Percentiles rank a stretch among this genome's conserved stretches.
These are phyloP conservation scores for Chaetura pelagica DNA, from an alignment of 2,113 vertebrate species.

Conservation along the genomic window DNA sequence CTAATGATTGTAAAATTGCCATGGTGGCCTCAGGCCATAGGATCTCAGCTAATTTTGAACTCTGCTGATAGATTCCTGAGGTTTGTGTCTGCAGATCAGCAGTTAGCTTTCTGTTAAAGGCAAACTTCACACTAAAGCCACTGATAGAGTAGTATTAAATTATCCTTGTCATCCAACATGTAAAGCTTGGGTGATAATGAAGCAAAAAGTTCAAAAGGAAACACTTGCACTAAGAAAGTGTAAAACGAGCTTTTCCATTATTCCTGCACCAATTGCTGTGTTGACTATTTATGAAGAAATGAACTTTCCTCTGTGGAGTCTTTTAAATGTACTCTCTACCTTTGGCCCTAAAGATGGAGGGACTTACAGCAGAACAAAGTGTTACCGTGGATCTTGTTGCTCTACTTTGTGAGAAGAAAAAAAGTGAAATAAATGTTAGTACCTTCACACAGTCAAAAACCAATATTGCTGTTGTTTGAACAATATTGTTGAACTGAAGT, in stretches of 20 bases:
- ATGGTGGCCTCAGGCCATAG: constrained; percentile 28
- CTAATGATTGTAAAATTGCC: constrained; percentile 55
- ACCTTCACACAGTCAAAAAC: neutral
- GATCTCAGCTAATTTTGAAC: constrained; percentile 58
- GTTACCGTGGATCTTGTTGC: neutral
- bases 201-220: constrained; percentile 16
- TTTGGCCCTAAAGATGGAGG: neutral
- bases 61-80: constrained; percentile 47
- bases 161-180: constrained; percentile 9
- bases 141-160: constrained; percentile 24
- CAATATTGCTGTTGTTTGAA: neutral
- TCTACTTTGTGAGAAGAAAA: neutral
- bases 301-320: neutral
- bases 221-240: neutral
- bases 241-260: neutral
- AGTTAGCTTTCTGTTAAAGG: constrained; percentile 58
- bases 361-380: neutral
- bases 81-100: constrained; percentile 50
- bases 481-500: no score
- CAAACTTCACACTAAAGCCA: constrained; percentile 6
- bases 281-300: neutral
- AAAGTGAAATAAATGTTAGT: neutral
- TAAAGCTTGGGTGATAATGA: constrained; percentile 17
- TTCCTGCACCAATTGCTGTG: neutral
- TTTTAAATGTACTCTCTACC: neutral